Conservation (phyloP, 2,113 vertebrate species). For the Anhinga anhinga region DNA sequence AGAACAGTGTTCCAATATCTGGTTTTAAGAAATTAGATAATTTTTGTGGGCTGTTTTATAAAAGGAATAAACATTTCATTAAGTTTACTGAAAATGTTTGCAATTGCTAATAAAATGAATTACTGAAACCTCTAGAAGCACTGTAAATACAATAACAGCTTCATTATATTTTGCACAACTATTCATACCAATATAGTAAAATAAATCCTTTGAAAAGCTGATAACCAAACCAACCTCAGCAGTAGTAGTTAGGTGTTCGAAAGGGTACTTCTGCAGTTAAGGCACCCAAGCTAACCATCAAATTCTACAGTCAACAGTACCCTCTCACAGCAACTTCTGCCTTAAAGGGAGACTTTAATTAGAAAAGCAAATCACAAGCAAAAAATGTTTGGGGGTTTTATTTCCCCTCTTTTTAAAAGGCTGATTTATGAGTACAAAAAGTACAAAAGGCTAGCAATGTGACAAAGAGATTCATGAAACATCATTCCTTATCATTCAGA, state of each 20-base stretch:
- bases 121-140: neutral
- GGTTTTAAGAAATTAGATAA: neutral
- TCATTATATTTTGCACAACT: neutral
- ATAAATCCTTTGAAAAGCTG: neutral
- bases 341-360: neutral
- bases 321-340: neutral
- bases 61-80: slow-evolving; percentile 7
- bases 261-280: neutral
- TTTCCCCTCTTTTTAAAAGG: neutral
- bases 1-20: neutral
- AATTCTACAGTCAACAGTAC: neutral
- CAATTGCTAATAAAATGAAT: slow-evolving; percentile 39
- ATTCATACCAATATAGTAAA: neutral
- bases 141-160: neutral
- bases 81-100: slow-evolving; percentile 11
- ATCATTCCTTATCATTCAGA: neutral
- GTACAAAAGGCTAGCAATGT: neutral
- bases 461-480: neutral
- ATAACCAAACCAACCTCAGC: neutral
- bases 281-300: neutral
- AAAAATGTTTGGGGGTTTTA: neutral
- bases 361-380: neutral
- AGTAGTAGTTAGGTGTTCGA: neutral
- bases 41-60: neutral
- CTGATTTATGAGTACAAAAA: neutral